Conservation (phyloP, 1,140 invertebrate genomes). For the Bombus fervidus region DNA sequence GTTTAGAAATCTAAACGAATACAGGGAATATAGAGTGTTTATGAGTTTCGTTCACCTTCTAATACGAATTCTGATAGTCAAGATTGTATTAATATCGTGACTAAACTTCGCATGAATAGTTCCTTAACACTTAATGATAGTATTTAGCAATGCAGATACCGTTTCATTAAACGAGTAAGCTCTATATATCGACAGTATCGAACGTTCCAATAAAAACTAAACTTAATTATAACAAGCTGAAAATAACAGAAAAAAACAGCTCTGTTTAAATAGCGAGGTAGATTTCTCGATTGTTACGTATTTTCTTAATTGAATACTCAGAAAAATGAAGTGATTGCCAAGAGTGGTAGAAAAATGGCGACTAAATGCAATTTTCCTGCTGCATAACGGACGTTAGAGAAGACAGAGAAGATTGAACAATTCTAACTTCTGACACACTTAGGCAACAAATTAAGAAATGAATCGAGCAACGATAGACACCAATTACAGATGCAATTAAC, state of each 20-base stretch:
- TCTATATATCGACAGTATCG: not conserved
- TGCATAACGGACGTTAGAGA: not conserved
- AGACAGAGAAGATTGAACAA: not conserved
- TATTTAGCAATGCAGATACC: conserved; percentile 3
- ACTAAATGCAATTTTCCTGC: not conserved
- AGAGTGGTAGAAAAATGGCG: not conserved
- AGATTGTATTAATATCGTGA: not conserved
- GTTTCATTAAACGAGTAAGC: not conserved
- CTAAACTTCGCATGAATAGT: not conserved
- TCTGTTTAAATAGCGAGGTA: too few relatives aligned
- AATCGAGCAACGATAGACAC: not conserved
- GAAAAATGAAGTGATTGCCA: not conserved
- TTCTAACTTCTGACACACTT: not conserved
- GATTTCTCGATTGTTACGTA: too few relatives aligned
- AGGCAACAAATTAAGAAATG: not conserved
- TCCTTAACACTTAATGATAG: not conserved
- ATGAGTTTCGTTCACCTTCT: not conserved
- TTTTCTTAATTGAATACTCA: not conserved
- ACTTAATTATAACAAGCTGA: not conserved
- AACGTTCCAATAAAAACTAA: not conserved
- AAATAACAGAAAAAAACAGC: not conserved
- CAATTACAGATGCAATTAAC: not conserved
- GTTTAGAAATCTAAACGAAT: too few relatives aligned
- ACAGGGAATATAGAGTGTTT: not conserved
- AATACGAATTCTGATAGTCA: too few relatives aligned